These are phyloP conservation scores for Hyalella azteca DNA, from an alignment of 2,888 invertebrate genomes.

Conservation along the genomic window DNA sequence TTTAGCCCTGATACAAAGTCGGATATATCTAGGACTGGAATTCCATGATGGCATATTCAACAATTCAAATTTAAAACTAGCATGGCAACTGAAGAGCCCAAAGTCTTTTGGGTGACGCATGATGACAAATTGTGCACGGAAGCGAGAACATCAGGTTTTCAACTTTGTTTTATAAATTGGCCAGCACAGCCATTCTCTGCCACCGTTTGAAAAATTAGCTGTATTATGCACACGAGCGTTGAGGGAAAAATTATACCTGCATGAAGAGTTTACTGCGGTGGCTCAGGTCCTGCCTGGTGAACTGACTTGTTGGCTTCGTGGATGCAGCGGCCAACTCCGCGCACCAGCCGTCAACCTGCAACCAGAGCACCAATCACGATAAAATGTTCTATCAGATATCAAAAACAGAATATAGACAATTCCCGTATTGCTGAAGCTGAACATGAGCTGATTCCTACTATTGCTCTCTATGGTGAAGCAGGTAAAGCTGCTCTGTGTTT, in stretches of 20 bases:
- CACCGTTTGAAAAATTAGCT: neutral
- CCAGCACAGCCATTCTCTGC: neutral
- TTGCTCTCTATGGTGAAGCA: constrained; percentile 49
- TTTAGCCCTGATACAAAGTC: too few relatives aligned
- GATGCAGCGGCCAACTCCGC: constrained; percentile 48
- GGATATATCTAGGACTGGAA: too few relatives aligned
- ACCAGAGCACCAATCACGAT: too few relatives aligned
- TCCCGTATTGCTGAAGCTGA: constrained; percentile 48
- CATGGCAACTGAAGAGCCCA: too few relatives aligned
- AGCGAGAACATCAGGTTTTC: too few relatives aligned
- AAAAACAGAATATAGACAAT: too few relatives aligned
- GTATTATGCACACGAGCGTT: neutral
- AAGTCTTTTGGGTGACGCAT: too few relatives aligned
- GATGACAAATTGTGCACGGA: too few relatives aligned
- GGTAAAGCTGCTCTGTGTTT: neutral
- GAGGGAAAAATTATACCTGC: neutral
- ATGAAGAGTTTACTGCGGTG: constrained; percentile 29
- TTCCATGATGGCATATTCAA: too few relatives aligned
- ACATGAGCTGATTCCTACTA: constrained; percentile 44
- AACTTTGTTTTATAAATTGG: too few relatives aligned
- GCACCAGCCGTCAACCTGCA: constrained; percentile 49
- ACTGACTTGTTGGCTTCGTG: constrained; percentile 48
- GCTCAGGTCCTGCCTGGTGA: constrained; percentile 54
- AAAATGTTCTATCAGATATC: too few relatives aligned
- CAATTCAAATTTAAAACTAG: too few relatives aligned